Evolutionary conservation across 1,140 invertebrate species (phyloP), one percentile per base, ranked within the genome.

Genomic region (Bombus superbus): DNA sequence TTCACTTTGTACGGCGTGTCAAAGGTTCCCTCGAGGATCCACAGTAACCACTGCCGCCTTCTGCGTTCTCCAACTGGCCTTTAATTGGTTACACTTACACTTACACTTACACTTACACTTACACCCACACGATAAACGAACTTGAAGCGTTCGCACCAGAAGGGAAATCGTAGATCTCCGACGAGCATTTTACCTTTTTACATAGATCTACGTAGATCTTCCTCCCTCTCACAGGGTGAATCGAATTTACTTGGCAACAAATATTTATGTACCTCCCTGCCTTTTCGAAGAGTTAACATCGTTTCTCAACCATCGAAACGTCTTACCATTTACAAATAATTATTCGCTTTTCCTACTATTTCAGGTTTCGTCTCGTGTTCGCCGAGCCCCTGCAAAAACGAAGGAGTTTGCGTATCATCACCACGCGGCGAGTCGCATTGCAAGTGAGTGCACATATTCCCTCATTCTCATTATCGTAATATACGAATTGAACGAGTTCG

Each of bases 291-390:
- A 22, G 47, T 53, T 53, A 22, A 53, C 18, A 22, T 53, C 0
- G 5, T 53, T 8, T 53, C 18, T 53, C 0, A 53, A 53, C 18
- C 28, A n/a, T n/a, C 25, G 57, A 59, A 59, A 59, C 57, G 47
- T 53, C 47, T 53, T 53, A 22, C 47, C 0, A n/a, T n/a, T n/a
- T 62, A 13, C 10, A 62, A n/a, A 62, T 62, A 62, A 86, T 9
- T n/a, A 62, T 8, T 66, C 72, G 42, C 18, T 75, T 47, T 76
- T 13, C 9, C 64, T 1, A 73, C 73, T 64, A 71, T 97, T 97
- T 71, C 96, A 98, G 98, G 97, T 95, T 97, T 98, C 91, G 96
- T 97, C 64, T 98, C 98, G 80, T 98, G 98, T 95, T 97, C 97
- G 74, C 98, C 98, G 53, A 98, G 97, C 92, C 98, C 98, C 8